phyloP scores from a whole-genome alignment of 2,113 vertebrate genomes.

The Genyomyrus donnyi region DNA sequence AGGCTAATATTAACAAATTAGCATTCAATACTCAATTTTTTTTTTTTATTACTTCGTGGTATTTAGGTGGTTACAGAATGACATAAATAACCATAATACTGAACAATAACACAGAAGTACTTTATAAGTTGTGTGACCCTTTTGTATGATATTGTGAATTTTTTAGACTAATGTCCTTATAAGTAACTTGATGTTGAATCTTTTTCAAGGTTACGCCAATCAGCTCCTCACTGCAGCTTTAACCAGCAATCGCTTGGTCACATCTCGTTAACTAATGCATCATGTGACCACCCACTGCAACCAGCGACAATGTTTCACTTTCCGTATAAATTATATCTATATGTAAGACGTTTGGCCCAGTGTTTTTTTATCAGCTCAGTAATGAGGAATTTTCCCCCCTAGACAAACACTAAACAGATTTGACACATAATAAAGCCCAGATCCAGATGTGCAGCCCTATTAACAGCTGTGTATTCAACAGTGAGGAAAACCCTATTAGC shows the following conservation, averaged over 20 bases:
- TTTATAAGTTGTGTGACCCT: background rate
- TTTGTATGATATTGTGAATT: background rate
- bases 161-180: background rate
- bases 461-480: conserved; percentile 40
- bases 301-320: background rate
- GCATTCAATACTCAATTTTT: background rate
- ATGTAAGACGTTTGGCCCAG: background rate
- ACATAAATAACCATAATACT: background rate
- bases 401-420: conserved; percentile 24
- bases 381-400: conserved; percentile 14
- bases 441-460: conserved; percentile 45
- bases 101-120: background rate
- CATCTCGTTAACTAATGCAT: background rate
- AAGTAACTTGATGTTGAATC: background rate
- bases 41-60: background rate
- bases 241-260: background rate
- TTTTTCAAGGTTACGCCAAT: background rate
- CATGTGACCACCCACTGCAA: background rate
- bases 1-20: background rate
- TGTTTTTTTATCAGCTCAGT: conserved; percentile 9
- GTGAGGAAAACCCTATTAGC: conserved; percentile 60
- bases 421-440: conserved; percentile 21
- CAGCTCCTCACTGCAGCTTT: background rate
- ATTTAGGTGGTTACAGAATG: background rate
- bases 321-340: background rate